Percentiles rank a stretch among this genome's conserved stretches.
These are phyloP conservation scores for Liodrosophila aerea DNA, from an alignment of 2,888 invertebrate species.

Conservation along the genomic window DNA sequence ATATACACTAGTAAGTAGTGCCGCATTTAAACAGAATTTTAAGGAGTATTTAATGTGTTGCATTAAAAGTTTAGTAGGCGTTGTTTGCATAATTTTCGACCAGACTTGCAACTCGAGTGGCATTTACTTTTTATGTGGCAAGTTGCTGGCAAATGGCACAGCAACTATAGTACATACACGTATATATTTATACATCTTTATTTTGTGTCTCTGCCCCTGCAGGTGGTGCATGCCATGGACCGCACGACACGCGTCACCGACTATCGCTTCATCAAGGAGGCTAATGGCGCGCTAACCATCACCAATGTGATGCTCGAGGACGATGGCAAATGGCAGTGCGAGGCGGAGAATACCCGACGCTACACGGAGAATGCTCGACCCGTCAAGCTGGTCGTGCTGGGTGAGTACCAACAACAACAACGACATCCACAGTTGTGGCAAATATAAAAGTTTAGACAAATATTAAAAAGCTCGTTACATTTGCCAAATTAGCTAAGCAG, in stretches of 20 bases:
- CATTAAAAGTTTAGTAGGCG: constrained; percentile 57
- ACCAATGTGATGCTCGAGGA: constrained; percentile 85
- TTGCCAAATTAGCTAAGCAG: constrained; percentile 50
- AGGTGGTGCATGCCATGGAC: constrained; percentile 82
- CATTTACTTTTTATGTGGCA: constrained; percentile 55
- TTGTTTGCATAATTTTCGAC: constrained; percentile 58
- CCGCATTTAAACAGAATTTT: constrained; percentile 58
- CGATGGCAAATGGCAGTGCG: constrained; percentile 89
- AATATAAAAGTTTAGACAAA: constrained; percentile 53
- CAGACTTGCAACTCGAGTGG: constrained; percentile 31
- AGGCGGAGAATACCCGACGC: constrained; percentile 86
- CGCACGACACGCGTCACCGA: constrained; percentile 81
- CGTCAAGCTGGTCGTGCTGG: constrained; percentile 86
- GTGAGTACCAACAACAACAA: constrained; percentile 82
- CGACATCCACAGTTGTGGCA: constrained; percentile 1
- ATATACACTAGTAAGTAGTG: too few species aligned
- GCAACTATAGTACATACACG: constrained; percentile 3
- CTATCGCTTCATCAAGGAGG: constrained; percentile 82
- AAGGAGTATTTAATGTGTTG: constrained; percentile 58
- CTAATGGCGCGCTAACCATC: constrained; percentile 82
- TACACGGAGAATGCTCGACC: constrained; percentile 86
- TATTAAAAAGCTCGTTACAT: constrained; percentile 54
- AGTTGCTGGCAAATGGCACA: constrained; percentile 20
- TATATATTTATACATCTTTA: not conserved
- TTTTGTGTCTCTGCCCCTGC: constrained; percentile 2